Evolutionary conservation across 1,140 invertebrate genomes (phyloP), one percentile per base, ranked within the genome.

Genomic region (Drosophila tristis): DNA sequence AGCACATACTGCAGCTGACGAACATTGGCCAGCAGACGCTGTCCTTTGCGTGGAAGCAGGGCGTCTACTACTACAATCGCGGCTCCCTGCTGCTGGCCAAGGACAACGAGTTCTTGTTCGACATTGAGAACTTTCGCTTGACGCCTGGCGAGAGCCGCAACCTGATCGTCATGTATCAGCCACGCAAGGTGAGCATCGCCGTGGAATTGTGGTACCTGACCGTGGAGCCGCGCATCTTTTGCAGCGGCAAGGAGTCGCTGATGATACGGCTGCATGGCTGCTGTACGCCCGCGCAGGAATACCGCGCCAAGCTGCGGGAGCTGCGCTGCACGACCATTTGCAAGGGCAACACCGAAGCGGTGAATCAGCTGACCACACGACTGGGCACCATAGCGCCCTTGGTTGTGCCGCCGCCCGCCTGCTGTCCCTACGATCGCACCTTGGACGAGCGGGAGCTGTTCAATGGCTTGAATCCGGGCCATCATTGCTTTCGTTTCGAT

Each of bases 41-140:
- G 8, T 75, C 80, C 7, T 90, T 90, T 25, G 45, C 26, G 44
- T 91, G 85, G 90, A 39, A 65, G 5, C 79, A 85, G 56, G 86
- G 84, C 25, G 50, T 75, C 0, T 91, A 81, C 49, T 91, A 65
- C 55, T 77, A 77, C 44, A 90, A 91, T 45, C 54, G 63, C 0
- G 70, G 53, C 2, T 63, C 79, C 0, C 43, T 87, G 31, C 57
- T 79, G 43, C 50, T 87, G 43, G 74, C 82, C 25, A 26, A n/a
- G 35, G 90, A 91, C 55, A 66, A 89, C 15, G 90, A 91, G 59
- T 91, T 91, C 25, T 6, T 74, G 2, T 89, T 91, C 16, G 73
- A 90, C 25, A 51, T 64, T 0, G 68, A 57, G 0, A 72, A 61
- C 23, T 91, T 91, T 50, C 79, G 90, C 2, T 51, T 91, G 5